Conservation (phyloP, 53 echinoderm and acorn worm genomes). For the Arbacia lixula region DNA sequence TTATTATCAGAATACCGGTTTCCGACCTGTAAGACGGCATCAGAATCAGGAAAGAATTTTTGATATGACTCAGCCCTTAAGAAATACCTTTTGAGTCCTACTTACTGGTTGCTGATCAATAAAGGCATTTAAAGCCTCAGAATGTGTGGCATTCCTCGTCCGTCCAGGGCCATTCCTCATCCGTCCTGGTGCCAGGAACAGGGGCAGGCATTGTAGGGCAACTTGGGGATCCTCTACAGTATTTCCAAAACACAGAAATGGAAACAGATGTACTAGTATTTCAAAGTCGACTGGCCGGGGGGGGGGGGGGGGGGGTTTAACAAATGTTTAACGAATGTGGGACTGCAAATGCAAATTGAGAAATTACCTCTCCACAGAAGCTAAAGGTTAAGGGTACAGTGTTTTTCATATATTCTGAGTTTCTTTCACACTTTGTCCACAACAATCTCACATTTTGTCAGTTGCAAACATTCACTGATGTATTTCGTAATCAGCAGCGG, state of each 20-base stretch:
- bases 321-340: too few species aligned
- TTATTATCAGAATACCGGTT: background rate
- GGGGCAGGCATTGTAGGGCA: conserved; percentile 51
- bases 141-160: conserved; percentile 53
- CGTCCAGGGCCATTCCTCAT: conserved; percentile 51
- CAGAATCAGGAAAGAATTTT: conserved; percentile 11
- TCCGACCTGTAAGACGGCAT: conserved; percentile 16
- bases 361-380: conserved; percentile 5
- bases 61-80: conserved; percentile 7
- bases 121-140: conserved; percentile 61
- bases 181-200: conserved; percentile 60
- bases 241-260: conserved; percentile 12
- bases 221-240: conserved; percentile 44
- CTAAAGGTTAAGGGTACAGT: conserved; percentile 17
- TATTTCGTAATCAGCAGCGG: conserved; percentile 13
- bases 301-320: too few species aligned
- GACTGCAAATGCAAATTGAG: conserved; percentile 5
- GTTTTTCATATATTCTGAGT: conserved; percentile 4
- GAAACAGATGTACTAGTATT: conserved; percentile 22
- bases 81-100: conserved; percentile 20
- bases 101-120: conserved; percentile 66
- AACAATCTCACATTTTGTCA: conserved; percentile 16
- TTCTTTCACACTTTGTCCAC: conserved; percentile 13
- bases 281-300: too few species aligned
- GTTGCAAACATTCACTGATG: conserved; percentile 19